Conservation (phyloP, 2,113 vertebrate genomes). For the Limanda limanda region DNA sequence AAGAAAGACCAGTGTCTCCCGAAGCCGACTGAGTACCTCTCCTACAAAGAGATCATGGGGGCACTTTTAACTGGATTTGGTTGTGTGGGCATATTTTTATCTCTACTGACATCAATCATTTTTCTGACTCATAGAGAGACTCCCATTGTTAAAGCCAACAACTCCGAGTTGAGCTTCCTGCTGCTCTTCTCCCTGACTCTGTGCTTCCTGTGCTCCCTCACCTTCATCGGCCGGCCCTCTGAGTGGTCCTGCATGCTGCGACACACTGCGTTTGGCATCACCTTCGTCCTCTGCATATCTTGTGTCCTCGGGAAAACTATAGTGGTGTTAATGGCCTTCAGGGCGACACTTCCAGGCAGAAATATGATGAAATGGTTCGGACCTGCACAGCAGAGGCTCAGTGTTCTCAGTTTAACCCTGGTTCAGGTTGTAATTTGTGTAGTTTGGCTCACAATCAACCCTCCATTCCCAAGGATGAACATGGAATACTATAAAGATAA, state of each 20-base stretch:
- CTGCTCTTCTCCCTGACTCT: conserved; percentile 71
- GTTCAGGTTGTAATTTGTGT: conserved; percentile 68
- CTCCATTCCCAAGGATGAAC: conserved; percentile 66
- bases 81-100: conserved; percentile 62
- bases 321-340: conserved; percentile 75
- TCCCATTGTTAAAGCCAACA: conserved; percentile 69
- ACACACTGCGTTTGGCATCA: conserved; percentile 75
- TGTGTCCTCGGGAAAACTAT: conserved; percentile 74
- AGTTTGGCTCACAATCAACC: conserved; percentile 64
- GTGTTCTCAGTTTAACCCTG: conserved; percentile 62
- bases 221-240: conserved; percentile 65
- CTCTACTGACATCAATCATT: conserved; percentile 57
- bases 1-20: conserved; percentile 61
- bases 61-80: conserved; percentile 62
- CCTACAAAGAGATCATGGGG: conserved; percentile 73
- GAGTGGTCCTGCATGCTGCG: conserved; percentile 77
- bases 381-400: conserved; percentile 61
- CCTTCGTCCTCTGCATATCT: conserved; percentile 75
- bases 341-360: conserved; percentile 62
- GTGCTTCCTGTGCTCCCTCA: conserved; percentile 71
- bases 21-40: conserved; percentile 74
- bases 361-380: conserved; percentile 74
- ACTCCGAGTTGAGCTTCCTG: conserved; percentile 74
- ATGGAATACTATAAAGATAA: conserved; percentile 65
- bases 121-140: conserved; percentile 71